Base-by-base conservation (phyloP, 2,888 invertebrate species). In the Eupithecia dodoneata region DNA sequence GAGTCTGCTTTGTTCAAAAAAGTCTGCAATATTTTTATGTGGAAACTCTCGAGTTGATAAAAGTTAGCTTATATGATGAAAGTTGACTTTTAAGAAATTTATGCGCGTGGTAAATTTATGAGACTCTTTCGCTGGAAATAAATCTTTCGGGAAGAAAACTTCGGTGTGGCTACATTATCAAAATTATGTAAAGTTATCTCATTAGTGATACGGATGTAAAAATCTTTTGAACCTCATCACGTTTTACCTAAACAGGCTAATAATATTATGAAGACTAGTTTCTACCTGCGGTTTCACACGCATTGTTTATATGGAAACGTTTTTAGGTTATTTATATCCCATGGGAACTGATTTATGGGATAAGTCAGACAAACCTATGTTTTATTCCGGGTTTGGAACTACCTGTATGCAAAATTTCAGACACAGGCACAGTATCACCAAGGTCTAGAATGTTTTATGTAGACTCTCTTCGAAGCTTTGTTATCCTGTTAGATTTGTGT, bases 1-100 rank as follows among this genome's bases (percentile, higher is more conserved):
- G 91, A 89, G 88, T 88, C 88, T 86, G 89, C 87, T 87, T 89
- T 87, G 90, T 89, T 92, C 90, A 91, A 93, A 93, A 92, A 92
- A 89, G 90, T 91, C 90, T 89, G 85, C 84, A 88, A 90, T 89
- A 90, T 90, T 90, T 91, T 90, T 92, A 88, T 90, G 89, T 87
- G 88, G 87, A 86, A 89, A 87, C 86, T 90, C 87, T 88, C 85
- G 83, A 87, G 87, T 90, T 88, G 89, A 87, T 88, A 89, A 90
- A 90, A 90, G 86, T 85, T 85, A 85, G 85, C 82, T 87, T 80
- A 84, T 84, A 87, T 84, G 85, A 86, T 86, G 82, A 86, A 86
- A 86, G 83, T 86, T 87, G 78, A 84, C 85, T 85, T 84, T 86
- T 85, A 82, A 83, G 86, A 76, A 76, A 78, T 87, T 89, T 87